Evolutionary conservation across 2,797 vertebrate species (phyloP).

Genomic region (Pempheris klunzingeri): DNA sequence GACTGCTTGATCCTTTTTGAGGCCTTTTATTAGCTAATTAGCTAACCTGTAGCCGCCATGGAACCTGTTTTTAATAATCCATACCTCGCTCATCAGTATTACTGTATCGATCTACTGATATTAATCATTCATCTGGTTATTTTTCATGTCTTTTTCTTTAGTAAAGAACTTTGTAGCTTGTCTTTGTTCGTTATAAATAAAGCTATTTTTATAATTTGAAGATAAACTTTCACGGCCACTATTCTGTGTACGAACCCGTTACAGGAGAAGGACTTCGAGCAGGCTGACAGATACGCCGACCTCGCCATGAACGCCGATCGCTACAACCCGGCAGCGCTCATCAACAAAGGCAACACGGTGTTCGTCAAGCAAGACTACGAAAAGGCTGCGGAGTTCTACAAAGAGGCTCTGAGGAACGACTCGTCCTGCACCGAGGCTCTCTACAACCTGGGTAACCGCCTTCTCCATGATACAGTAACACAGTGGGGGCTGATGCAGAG

Average conservation of each 20-base stretch:
- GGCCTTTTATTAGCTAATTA: too few species aligned
- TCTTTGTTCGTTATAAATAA: too few species aligned
- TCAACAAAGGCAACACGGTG: slow-evolving; percentile 96
- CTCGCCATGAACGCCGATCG: slow-evolving; percentile 94
- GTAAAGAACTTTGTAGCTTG: too few species aligned
- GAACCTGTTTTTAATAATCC: too few species aligned
- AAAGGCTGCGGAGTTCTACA: slow-evolving; percentile 97
- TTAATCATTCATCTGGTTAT: too few species aligned
- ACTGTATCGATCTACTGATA: too few species aligned
- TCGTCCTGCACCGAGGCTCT: slow-evolving; percentile 97
- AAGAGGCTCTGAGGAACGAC: slow-evolving; percentile 96
- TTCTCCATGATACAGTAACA: background rate
- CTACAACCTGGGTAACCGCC: slow-evolving; percentile 92
- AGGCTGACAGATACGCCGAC: slow-evolving; percentile 94
- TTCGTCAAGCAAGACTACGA: slow-evolving; percentile 92
- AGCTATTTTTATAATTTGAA: too few species aligned
- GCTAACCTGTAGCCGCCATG: too few species aligned
- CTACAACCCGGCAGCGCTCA: slow-evolving; percentile 95
- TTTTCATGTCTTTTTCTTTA: too few species aligned
- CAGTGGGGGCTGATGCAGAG: background rate
- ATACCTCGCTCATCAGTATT: too few species aligned
- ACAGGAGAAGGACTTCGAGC: slow-evolving; percentile 93
- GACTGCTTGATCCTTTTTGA: too few species aligned
- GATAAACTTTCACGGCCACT: background rate
- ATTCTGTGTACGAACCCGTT: background rate